Percentiles rank a stretch among this genome's conserved stretches.
Conservation (phyloP, 1,140 invertebrate genomes). For the Microplitis mediator region DNA sequence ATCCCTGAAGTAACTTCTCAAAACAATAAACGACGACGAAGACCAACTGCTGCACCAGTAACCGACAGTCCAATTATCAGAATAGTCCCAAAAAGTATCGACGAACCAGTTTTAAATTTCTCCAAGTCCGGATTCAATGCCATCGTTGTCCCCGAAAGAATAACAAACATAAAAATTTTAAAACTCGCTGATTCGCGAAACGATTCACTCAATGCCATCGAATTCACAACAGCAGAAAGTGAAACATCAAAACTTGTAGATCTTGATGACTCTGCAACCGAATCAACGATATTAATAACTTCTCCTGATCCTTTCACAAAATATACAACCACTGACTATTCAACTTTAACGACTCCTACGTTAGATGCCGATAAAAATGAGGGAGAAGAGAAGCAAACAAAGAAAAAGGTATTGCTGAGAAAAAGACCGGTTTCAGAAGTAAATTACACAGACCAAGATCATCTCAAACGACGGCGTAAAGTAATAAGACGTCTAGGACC, state of each 20-base stretch:
- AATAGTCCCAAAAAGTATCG: constrained; percentile 32
- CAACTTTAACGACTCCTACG: not conserved
- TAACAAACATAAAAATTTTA: constrained; percentile 43
- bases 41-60: constrained; percentile 34
- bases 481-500: constrained; percentile 48
- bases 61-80: constrained; percentile 41
- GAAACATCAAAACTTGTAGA: not conserved
- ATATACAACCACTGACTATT: not conserved
- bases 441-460: not conserved
- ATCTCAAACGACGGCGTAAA: constrained; percentile 39
- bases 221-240: not conserved
- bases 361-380: not conserved
- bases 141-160: constrained; percentile 30
- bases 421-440: constrained; percentile 33
- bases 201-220: not conserved
- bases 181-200: constrained; percentile 20
- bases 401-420: constrained; percentile 41
- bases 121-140: constrained; percentile 27
- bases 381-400: constrained; percentile 32
- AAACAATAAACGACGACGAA: constrained; percentile 29
- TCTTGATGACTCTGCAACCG: constrained; percentile 2
- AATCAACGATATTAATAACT: not conserved
- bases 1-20: constrained; percentile 18
- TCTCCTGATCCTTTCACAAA: not conserved
- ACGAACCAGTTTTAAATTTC: constrained; percentile 28